These are phyloP conservation scores for Cistogaster globosa DNA, from an alignment of 2,888 invertebrate genomes.

Conservation along the genomic window DNA sequence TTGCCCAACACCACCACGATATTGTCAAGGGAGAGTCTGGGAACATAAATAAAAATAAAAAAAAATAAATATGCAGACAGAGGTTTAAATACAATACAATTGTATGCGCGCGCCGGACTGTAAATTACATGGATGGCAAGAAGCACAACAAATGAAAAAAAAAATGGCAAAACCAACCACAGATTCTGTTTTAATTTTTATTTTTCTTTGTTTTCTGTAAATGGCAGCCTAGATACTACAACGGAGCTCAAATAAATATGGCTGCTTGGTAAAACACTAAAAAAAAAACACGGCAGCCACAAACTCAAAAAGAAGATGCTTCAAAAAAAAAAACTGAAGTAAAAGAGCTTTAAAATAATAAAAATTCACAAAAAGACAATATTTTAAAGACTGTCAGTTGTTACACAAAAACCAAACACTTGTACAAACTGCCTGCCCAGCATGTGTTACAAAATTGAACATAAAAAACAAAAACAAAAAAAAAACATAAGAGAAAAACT, in stretches of 20 bases:
- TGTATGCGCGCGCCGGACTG: conserved; percentile 68
- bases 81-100: conserved; percentile 29
- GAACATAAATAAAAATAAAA: conserved; percentile 8
- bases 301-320: conserved; percentile 41
- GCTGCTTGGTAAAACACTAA: conserved; percentile 40
- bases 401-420: conserved; percentile 52
- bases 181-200: conserved; percentile 50
- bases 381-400: conserved; percentile 65
- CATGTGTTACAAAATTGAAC: conserved; percentile 52
- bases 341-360: background rate
- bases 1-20: conserved; percentile 65
- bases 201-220: conserved; percentile 37
- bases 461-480: no score
- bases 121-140: conserved; percentile 63
- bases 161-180: conserved; percentile 50
- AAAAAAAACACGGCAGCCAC: background rate
- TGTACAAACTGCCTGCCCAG: conserved; percentile 50
- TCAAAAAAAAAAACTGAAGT: conserved; percentile 11
- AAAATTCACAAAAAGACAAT: conserved; percentile 55
- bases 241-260: conserved; percentile 56
- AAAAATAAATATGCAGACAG: conserved; percentile 5
- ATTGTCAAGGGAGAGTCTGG: conserved; percentile 62
- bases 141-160: conserved; percentile 43
- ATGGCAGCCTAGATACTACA: conserved; percentile 62
- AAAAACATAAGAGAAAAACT: background rate